phyloP scores from a whole-genome alignment of 30 jellyfish, hydroid and myxozoan species.

The Catostylus mosaicus region DNA sequence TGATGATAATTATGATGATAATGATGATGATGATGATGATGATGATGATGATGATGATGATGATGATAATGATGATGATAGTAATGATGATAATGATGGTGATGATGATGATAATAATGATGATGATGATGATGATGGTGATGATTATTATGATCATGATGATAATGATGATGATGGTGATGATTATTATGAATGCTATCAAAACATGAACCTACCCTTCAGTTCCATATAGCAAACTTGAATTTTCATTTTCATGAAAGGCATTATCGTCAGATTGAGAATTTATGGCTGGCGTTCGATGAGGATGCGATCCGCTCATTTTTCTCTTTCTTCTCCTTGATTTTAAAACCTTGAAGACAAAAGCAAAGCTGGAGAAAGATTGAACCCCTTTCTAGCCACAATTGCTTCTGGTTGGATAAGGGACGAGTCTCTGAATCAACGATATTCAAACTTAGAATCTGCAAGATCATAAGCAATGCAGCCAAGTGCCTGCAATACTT shows the following conservation, averaged over 20 bases:
- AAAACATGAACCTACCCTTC: conserved; percentile 24
- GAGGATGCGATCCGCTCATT: conserved; percentile 21
- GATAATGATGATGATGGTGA: not conserved
- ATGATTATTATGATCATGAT: not conserved
- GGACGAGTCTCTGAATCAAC: too few relatives aligned
- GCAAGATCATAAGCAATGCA: too few relatives aligned
- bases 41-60: not conserved
- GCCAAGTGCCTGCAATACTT: too few relatives aligned
- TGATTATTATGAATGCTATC: not conserved
- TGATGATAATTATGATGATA: too few relatives aligned
- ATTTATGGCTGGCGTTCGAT: not conserved
- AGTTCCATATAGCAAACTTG: conserved; percentile 41
- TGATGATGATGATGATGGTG: not conserved
- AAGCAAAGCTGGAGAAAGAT: too few relatives aligned
- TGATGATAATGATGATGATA: not conserved
- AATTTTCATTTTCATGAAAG: conserved; percentile 14
- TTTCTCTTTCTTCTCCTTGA: conserved; percentile 48
- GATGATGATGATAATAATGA: not conserved
- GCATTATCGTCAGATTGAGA: not conserved
- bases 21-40: not conserved
- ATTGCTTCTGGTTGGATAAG: too few relatives aligned
- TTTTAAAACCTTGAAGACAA: conserved; percentile 28
- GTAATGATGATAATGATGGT: not conserved
- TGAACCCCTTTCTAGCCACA: too few relatives aligned
- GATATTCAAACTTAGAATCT: too few relatives aligned